Evolutionary conservation across 2,113 vertebrate species (phyloP), one percentile per base, ranked within the genome.

Genomic region (Camelus bactrianus): DNA sequence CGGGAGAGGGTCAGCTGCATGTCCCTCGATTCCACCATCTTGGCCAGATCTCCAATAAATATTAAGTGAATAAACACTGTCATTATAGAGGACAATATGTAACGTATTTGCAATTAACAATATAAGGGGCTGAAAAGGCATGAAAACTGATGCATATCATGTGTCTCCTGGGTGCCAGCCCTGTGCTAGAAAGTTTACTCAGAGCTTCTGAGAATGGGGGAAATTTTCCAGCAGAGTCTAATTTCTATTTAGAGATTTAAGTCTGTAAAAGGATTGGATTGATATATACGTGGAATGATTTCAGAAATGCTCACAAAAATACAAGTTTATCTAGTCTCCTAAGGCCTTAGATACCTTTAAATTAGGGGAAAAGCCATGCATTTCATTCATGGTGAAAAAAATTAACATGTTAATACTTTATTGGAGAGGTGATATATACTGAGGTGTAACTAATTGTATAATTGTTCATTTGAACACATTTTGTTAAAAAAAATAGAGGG

Each of bases 181-280:
- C 50, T 42, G 32, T 76, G 28, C 58, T 38, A 13, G 24, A 26
- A 64, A 48, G 28, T 56, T 62, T 77, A 62, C 42, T 35, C 14
- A 70, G 15, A 69, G 10, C 20, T 79, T 65, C 48, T 50, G 64
- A 92, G 48, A 89, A 69, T n/a, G 32, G 46, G 46, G 24, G 2
- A 54, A 22, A 14, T 56, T 77, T 46, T 50, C 83, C 54, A 65
- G 8, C 15, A 35, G 14, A 56, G 28, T 62, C 30, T 67, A 54
- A 54, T 62, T 89, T 82, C 76, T 96, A 56, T 42, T 92, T 60
- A 87, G 60, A 60, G 6, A 24, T 70, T 72, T 35, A 92, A 72
- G 30, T 84, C 20, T 89, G 2, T 64, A 65, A 32, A 83, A 72
- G 7, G 11, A 22, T 13, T 83, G 17, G 35, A 46, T 20, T 54